phyloP scores from a whole-genome alignment of 2,797 vertebrate species.

The Vireo griseus region DNA sequence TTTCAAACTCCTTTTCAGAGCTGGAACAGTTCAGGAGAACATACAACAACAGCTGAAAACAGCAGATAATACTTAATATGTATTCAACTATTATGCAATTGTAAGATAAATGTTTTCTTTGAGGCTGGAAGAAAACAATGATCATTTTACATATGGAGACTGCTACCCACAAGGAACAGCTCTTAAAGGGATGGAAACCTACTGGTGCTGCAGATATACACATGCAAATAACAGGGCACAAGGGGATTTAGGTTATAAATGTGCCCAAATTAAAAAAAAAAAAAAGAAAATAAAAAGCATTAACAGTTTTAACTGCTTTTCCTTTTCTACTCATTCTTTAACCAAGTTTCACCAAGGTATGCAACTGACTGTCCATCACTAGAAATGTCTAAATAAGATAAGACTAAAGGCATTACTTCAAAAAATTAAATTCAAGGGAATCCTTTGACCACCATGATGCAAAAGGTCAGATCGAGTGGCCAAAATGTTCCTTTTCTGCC shows the following conservation, averaged over 20 bases:
- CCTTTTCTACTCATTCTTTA: neutral
- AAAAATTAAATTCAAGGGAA: conserved; percentile 15
- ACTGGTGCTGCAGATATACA: neutral
- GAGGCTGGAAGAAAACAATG: conserved; percentile 12
- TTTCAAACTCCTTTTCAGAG: conserved; percentile 29
- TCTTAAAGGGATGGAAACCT: neutral
- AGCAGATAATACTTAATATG: conserved; percentile 45
- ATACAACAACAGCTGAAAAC: conserved; percentile 43
- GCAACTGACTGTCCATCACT: neutral
- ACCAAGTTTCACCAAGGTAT: neutral
- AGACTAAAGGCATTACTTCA: neutral
- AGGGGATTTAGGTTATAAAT: neutral
- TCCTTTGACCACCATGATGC: neutral
- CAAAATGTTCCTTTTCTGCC: neutral
- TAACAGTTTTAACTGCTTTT: neutral
- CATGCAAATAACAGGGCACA: neutral
- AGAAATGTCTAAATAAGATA: neutral
- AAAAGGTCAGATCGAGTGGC: neutral
- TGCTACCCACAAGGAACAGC: neutral
- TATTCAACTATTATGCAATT: conserved; percentile 22
- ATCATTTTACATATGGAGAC: neutral
- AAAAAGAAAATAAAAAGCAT: neutral
- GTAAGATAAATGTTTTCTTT: conserved; percentile 1
- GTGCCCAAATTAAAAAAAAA: neutral
- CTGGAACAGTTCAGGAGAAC: conserved; percentile 32